A percentile compares a stretch with the other conserved stretches of the same genome.
These are phyloP conservation scores for Nesidiocoris tenuis DNA, from an alignment of 2,888 invertebrate genomes.

Conservation along the genomic window DNA sequence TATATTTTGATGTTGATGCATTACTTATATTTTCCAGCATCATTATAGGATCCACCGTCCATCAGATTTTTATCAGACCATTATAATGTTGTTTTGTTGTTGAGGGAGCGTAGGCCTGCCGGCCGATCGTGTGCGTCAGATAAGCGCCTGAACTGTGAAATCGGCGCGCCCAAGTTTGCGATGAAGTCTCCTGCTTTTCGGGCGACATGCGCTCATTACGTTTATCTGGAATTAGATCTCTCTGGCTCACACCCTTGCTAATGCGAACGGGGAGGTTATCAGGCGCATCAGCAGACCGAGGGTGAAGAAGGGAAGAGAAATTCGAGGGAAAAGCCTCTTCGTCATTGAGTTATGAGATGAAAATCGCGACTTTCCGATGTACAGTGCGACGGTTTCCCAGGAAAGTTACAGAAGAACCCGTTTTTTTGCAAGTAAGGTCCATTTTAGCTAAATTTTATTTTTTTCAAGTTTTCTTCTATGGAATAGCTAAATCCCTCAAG, in stretches of 20 bases:
- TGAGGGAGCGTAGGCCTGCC: neutral
- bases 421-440: too few relatives aligned
- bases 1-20: too few relatives aligned
- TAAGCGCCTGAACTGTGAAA: neutral
- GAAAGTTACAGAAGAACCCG: too few relatives aligned
- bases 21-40: too few relatives aligned
- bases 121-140: neutral
- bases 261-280: constrained; percentile 41
- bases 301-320: neutral
- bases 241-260: constrained; percentile 42
- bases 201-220: constrained; percentile 41
- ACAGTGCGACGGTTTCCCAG: neutral
- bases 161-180: neutral
- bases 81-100: neutral
- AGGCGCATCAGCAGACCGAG: constrained; percentile 9
- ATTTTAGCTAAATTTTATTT: too few relatives aligned
- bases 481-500: too few relatives aligned
- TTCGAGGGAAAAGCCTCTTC: neutral
- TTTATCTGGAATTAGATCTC: constrained; percentile 43
- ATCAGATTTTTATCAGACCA: neutral
- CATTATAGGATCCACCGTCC: too few relatives aligned
- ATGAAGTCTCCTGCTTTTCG: neutral
- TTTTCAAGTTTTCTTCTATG: too few relatives aligned
- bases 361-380: neutral
- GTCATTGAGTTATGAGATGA: neutral